These are phyloP conservation scores for Zeuzera pyrina DNA, from an alignment of 2,888 invertebrate genomes.

Conservation along the genomic window DNA sequence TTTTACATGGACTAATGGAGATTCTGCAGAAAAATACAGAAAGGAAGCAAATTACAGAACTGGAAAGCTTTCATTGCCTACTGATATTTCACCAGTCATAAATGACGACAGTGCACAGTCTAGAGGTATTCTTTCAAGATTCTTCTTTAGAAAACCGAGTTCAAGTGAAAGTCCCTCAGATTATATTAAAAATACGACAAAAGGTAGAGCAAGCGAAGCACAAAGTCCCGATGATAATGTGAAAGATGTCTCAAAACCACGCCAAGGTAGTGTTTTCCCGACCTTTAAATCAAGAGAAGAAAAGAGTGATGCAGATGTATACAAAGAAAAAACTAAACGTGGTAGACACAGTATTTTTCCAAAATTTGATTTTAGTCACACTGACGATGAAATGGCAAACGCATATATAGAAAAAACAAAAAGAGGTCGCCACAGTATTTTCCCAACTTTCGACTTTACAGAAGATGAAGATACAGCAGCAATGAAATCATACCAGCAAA, in stretches of 20 bases:
- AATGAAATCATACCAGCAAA: constrained; percentile 36
- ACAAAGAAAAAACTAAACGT: constrained; percentile 36
- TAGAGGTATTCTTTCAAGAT: constrained; percentile 41
- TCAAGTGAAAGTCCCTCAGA: constrained; percentile 46
- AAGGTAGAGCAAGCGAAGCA: constrained; percentile 37
- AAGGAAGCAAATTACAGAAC: constrained; percentile 59
- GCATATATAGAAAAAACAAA: constrained; percentile 8
- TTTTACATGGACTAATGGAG: constrained; percentile 80
- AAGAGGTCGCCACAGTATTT: constrained; percentile 22
- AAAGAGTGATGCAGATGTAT: constrained; percentile 40
- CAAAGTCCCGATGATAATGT: constrained; percentile 34
- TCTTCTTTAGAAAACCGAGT: constrained; percentile 45
- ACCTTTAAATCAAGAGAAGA: constrained; percentile 35
- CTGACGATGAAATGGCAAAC: constrained; percentile 2
- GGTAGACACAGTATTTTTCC: constrained; percentile 55
- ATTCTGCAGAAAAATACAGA: constrained; percentile 73
- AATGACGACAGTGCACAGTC: constrained; percentile 25
- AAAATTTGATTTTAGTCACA: constrained; percentile 14
- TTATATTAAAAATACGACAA: constrained; percentile 47
- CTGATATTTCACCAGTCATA: constrained; percentile 23
- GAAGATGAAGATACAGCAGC: constrained; percentile 52
- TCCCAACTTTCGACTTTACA: constrained; percentile 43
- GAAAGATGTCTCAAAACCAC: constrained; percentile 31
- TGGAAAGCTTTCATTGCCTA: constrained; percentile 56
- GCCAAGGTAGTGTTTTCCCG: constrained; percentile 54